These are phyloP conservation scores for Apamea monoglypha DNA, from an alignment of 2,888 invertebrate genomes.

Conservation along the genomic window DNA sequence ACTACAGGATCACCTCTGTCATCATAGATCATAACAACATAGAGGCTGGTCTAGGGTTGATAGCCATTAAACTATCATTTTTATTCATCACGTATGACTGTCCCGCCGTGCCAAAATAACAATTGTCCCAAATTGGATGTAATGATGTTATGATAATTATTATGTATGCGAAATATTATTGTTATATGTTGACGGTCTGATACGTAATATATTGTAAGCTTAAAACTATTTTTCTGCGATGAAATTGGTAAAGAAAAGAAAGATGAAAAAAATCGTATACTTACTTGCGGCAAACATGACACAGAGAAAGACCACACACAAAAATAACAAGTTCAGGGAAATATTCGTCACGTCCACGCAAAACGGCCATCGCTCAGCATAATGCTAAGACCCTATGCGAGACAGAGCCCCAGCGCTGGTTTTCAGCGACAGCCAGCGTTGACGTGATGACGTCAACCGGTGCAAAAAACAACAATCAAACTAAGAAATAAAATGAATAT, in stretches of 20 bases:
- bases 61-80: slow-evolving; percentile 59
- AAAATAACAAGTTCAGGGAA: no score
- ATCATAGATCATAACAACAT: background rate
- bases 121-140: slow-evolving; percentile 48
- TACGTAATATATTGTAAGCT: background rate
- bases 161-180: slow-evolving; percentile 8
- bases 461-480: no score
- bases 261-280: no score
- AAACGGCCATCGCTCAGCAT: no score
- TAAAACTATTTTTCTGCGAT: background rate
- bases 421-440: no score
- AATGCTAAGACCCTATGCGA: no score
- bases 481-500: no score
- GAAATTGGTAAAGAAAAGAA: background rate
- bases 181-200: background rate
- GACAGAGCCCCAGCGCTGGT: no score
- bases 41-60: background rate
- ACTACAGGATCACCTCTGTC: background rate
- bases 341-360: no score
- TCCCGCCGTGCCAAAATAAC: slow-evolving; percentile 24
- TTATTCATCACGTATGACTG: slow-evolving; percentile 49
- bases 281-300: no score
- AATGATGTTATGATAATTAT: slow-evolving; percentile 36
- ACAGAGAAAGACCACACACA: no score
- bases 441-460: no score